Base-by-base conservation (phyloP, 2,113 vertebrate genomes). In the Empidonax traillii region DNA sequence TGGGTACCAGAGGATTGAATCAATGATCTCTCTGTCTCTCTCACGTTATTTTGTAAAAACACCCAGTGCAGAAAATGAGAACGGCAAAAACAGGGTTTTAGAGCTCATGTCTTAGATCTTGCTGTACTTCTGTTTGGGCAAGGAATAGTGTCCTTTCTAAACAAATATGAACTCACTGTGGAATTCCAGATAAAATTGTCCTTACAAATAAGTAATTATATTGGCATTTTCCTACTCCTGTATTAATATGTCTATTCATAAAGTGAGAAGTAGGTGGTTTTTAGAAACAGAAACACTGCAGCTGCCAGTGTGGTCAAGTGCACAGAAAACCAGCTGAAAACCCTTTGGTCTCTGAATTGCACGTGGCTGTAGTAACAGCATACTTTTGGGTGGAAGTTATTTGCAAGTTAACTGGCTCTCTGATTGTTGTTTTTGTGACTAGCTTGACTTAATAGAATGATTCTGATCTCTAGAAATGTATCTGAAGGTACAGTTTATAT, bases 1-100 rank as follows among this genome's bases (percentile, higher is more conserved):
- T 94, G 93, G 94, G 87, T 96, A 94, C 93, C 87, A 33, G 98
- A 96, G 97, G 82, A 93, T 95, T 98, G 98, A 98, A 98, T 98
- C 98, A 99, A 98, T 99, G 99, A 98, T 98, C 98, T 94, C 95
- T 85, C 31, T 79, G 41, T 91, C 55, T 92, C 28, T 85, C 33
- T 72, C 0, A 0, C 81, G 66, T 71, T 85, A 13, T 47, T 88
- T 43, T 77, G 43, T 93, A 55, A 76, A 93, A 93, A 73, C n/a
- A 56, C 27, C 33, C 67, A 90, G 41, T 83, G 59, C 76, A 74
- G 44, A 78, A 84, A 90, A 56, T 72, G 35, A 78, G 78, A 86
- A 61, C 12, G 20, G 28, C 68, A 86, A 21, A 49, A 61, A 37
- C 41, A 84, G 94, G 76, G 73, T 68, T 87, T 94, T 66, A 90